phyloP scores from a whole-genome alignment of 2,797 vertebrate genomes.

The Antrozous pallidus region DNA sequence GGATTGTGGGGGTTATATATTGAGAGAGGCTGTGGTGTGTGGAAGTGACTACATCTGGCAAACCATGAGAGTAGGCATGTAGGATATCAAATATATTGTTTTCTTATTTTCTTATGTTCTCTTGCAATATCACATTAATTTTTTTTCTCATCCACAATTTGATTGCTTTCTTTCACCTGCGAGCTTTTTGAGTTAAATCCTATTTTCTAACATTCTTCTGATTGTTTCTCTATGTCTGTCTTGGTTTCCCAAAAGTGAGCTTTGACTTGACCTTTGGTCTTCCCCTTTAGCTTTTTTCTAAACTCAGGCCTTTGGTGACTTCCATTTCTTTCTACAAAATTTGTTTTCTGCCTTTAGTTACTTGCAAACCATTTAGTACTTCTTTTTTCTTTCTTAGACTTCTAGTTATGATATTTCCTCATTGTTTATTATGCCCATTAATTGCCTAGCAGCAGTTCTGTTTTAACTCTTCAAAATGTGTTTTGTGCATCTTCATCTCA shows the following conservation, averaged over 20 bases:
- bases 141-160: background rate
- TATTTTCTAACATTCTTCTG: background rate
- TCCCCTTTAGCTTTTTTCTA: background rate
- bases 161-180: background rate
- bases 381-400: background rate
- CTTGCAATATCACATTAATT: background rate
- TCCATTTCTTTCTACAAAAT: background rate
- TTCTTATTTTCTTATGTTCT: constrained; percentile 28
- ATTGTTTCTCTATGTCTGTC: background rate
- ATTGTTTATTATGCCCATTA: background rate
- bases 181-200: background rate
- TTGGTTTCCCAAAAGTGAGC: background rate
- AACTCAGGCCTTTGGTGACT: background rate
- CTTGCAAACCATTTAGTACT: background rate
- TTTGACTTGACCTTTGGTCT: background rate
- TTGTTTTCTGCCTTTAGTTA: background rate
- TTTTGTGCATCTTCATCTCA: background rate
- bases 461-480: background rate
- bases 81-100: background rate
- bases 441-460: background rate
- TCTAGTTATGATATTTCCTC: background rate
- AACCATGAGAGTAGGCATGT: background rate
- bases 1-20: rapidly evolving
- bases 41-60: background rate
- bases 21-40: background rate